These are phyloP conservation scores for Rafetus swinhoei DNA, from an alignment of 2,113 vertebrate species.

Conservation along the genomic window DNA sequence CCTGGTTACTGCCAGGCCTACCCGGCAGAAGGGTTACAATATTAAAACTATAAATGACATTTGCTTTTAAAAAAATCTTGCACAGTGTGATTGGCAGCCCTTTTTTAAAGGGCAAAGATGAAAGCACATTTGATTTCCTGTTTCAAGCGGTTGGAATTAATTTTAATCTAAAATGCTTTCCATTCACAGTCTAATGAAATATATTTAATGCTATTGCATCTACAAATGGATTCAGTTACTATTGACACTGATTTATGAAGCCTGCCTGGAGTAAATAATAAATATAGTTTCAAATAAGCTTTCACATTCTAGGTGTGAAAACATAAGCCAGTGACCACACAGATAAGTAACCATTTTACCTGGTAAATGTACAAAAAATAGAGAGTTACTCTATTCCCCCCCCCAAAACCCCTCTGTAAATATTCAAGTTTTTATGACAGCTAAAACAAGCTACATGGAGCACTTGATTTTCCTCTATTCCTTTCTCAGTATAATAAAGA, in stretches of 20 bases:
- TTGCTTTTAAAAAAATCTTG: not conserved
- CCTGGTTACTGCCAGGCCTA: too few relatives aligned
- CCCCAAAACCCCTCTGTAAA: not conserved
- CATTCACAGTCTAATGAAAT: constrained; percentile 40
- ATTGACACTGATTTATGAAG: constrained; percentile 38
- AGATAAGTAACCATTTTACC: not conserved
- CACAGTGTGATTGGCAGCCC: constrained; percentile 1
- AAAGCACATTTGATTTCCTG: constrained; percentile 36
- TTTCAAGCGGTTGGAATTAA: constrained; percentile 61
- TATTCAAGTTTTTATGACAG: not conserved
- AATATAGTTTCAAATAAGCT: constrained; percentile 34
- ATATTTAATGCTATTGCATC: constrained; percentile 38
- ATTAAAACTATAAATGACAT: not conserved
- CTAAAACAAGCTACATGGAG: constrained; percentile 14
- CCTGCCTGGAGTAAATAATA: constrained; percentile 7
- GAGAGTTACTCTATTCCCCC: not conserved
- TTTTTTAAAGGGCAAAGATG: constrained; percentile 46
- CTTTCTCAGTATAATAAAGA: not conserved
- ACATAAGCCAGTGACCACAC: not conserved
- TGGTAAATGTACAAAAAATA: constrained; percentile 4
- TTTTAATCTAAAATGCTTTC: constrained; percentile 47
- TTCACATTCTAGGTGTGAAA: constrained; percentile 21
- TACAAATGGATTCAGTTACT: constrained; percentile 46
- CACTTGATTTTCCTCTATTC: not conserved
- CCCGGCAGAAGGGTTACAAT: too few relatives aligned